A percentile compares a stretch with the other conserved stretches of the same genome.
These are phyloP conservation scores for Globodera rostochiensis DNA, from an alignment of 1,140 invertebrate genomes.

Conservation along the genomic window DNA sequence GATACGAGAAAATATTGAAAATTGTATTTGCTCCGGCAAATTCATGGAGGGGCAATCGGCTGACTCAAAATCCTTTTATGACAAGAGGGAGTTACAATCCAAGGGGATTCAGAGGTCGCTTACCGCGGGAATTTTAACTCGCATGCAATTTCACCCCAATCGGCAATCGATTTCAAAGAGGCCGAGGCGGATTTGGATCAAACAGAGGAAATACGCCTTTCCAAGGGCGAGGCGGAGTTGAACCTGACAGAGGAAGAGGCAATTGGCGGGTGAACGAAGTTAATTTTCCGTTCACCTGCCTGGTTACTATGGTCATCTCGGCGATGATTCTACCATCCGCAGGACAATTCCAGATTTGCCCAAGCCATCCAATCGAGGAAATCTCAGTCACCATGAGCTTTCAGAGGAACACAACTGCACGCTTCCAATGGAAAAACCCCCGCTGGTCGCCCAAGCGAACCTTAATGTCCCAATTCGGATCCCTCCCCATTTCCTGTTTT, in stretches of 20 bases:
- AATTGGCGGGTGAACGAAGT: neutral
- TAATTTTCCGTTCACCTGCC: neutral
- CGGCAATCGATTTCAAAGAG: neutral
- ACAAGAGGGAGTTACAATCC: too few species aligned
- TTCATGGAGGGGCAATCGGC: neutral
- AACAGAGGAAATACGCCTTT: neutral
- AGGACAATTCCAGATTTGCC: constrained; percentile 3
- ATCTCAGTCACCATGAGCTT: neutral
- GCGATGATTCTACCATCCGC: neutral
- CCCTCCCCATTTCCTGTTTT: neutral
- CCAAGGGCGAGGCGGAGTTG: neutral
- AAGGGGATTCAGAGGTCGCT: too few species aligned
- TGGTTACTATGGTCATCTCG: neutral
- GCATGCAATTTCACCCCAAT: neutral
- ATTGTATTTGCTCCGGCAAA: neutral
- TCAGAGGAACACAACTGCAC: neutral
- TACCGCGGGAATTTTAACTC: neutral
- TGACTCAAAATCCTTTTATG: too few species aligned
- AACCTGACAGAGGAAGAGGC: neutral
- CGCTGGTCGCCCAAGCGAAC: neutral
- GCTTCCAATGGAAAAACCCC: neutral
- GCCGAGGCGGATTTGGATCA: neutral
- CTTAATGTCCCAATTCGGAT: constrained; percentile 6
- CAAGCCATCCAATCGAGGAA: neutral
- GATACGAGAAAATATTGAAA: too few species aligned